Evolutionary conservation across 2,113 vertebrate species (phyloP), one percentile per base, ranked within the genome.

Genomic region (Pedetes capensis): DNA sequence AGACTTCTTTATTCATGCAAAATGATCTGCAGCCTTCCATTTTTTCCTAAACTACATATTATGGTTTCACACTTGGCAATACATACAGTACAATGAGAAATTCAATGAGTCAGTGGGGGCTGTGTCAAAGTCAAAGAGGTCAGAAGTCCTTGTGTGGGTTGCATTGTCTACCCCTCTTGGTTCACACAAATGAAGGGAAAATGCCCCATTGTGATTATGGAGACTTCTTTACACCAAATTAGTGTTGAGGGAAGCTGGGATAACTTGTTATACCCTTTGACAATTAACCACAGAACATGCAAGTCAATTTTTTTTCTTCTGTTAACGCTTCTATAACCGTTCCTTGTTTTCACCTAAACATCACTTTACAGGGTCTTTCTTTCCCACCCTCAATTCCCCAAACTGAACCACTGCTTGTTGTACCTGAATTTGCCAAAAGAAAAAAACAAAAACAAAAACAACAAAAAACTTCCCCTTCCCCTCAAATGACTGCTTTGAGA

Each of bases 1-100:
- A 68, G 87, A 49, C 79, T 97, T 63, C n/a, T n/a, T 97, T 89
- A 94, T 10, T 97, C 96, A 98, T 95, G 97, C 97, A 97, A 97
- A 94, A 97, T 89, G 92, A 96, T 81, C 84, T 92, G 95, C 72
- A 98, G 92, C 91, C 94, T 96, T 97, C 89, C n/a, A 20, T 68
- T 89, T 93, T 96, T 97, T 72, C 85, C 94, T 94, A 68, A 93
- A 82, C 93, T 96, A 96, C n/a, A 92, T 90, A 93, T 42, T 89
- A 29, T 47, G 72, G 84, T 87, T 95, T 95, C 53, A 57, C 51
- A 92, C 95, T 93, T 96, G 37, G 88, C 94, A 93, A 96, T 63
- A 97, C 39, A 82, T 94, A 97, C 93, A 95, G 96, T 91, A 42
- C 96, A 93, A 68, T 87, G 44, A 44, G 61, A 49, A 93, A 95